Conservation (phyloP, 2,797 vertebrate genomes). For the Synaphobranchus kaupii region DNA sequence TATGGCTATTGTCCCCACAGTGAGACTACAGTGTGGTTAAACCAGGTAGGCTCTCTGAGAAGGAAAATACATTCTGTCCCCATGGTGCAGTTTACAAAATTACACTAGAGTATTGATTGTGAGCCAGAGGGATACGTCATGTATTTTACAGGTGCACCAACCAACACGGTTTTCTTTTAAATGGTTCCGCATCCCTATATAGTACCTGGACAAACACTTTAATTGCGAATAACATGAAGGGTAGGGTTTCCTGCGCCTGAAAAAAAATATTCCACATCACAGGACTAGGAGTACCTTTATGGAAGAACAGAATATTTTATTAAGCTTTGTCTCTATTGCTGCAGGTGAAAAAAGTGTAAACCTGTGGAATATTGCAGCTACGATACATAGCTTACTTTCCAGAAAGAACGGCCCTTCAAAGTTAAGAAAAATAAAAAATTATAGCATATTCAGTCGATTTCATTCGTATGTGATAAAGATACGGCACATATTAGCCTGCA, state of each 20-base stretch:
- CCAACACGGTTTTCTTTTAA: neutral
- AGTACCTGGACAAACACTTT: neutral
- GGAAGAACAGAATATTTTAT: neutral
- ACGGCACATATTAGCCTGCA: constrained; percentile 19
- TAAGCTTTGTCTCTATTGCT: neutral
- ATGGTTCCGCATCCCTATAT: neutral
- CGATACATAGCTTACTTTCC: neutral
- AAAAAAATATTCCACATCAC: neutral
- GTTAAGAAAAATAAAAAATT: neutral
- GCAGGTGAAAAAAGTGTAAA: neutral
- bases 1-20: neutral
- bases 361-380: neutral
- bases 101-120: neutral
- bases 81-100: neutral
- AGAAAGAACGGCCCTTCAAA: neutral
- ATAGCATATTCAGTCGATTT: neutral
- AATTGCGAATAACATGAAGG: neutral
- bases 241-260: neutral
- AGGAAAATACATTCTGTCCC: neutral
- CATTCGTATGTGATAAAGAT: neutral
- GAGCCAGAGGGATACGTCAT: neutral
- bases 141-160: neutral
- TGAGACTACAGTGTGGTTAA: neutral
- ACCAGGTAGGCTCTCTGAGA: neutral
- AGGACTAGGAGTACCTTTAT: neutral